Conservation (phyloP, 1,140 invertebrate genomes). For the Macrostomum lignano region DNA sequence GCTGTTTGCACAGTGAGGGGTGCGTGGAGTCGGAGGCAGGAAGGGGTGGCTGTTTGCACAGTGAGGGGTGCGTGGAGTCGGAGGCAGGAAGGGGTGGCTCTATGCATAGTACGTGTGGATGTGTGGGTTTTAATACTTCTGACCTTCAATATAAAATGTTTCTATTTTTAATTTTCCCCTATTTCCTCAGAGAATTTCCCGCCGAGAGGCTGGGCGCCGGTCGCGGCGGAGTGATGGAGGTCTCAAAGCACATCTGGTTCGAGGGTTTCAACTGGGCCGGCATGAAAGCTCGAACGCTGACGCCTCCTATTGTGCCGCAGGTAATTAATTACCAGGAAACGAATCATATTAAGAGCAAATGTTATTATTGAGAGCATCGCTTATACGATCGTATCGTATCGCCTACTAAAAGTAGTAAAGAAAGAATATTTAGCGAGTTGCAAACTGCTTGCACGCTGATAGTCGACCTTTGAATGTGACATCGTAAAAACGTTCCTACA, state of each 20-base stretch:
- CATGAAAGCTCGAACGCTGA: conserved; percentile 50
- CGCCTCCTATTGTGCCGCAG: conserved; percentile 65
- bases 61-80: background rate
- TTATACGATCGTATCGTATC: no score
- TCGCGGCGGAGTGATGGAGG: conserved; percentile 78
- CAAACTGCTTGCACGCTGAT: no score
- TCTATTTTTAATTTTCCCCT: background rate
- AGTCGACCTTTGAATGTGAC: no score
- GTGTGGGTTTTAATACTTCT: background rate
- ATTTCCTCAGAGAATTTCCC: conserved; percentile 29
- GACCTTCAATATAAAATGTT: background rate
- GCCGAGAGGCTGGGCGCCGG: conserved; percentile 84
- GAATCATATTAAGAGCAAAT: no score
- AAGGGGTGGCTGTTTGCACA: background rate
- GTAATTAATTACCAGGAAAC: conserved; percentile 31
- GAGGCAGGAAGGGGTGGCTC: background rate
- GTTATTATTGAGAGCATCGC: no score
- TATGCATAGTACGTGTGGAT: background rate
- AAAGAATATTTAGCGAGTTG: no score
- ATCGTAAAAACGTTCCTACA: no score
- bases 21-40: no score
- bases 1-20: no score
- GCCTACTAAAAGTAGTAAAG: no score
- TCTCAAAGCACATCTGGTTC: conserved; percentile 89
- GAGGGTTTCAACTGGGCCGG: conserved; percentile 99